A percentile compares a stretch with the other conserved stretches of the same genome.
These are phyloP conservation scores for Bombus waltoni DNA, from an alignment of 1,140 invertebrate species.

Conservation along the genomic window DNA sequence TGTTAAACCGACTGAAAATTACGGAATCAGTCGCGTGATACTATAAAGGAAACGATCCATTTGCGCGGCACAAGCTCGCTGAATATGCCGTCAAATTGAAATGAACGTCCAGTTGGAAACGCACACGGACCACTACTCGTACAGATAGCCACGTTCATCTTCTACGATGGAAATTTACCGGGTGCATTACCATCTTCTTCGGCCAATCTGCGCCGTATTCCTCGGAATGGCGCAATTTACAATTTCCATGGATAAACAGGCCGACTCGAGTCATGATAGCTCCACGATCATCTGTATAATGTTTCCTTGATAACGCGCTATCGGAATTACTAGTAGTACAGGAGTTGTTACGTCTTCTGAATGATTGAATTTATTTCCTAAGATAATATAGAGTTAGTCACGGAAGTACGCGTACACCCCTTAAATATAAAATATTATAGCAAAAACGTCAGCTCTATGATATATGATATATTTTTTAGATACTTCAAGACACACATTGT, in stretches of 20 bases:
- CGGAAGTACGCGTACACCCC: too few relatives aligned
- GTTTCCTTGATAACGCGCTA: background rate
- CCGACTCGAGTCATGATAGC: constrained; percentile 16
- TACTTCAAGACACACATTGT: too few relatives aligned
- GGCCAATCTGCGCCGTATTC: constrained; percentile 27
- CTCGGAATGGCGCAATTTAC: constrained; percentile 32
- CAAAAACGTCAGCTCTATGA: too few relatives aligned
- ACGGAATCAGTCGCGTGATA: constrained; percentile 42
- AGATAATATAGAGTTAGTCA: too few relatives aligned
- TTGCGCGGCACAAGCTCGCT: constrained; percentile 31
- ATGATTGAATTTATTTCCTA: too few relatives aligned
- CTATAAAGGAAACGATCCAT: constrained; percentile 53
- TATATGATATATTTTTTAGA: too few relatives aligned
- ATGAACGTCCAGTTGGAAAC: constrained; percentile 57
- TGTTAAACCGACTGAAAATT: constrained; percentile 47
- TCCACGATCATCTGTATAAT: background rate
- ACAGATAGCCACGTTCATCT: constrained; percentile 23
- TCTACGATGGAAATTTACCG: constrained; percentile 45
- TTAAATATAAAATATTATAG: too few relatives aligned
- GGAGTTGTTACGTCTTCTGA: background rate
- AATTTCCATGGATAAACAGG: constrained; percentile 46
- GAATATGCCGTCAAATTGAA: constrained; percentile 49
- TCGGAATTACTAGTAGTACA: background rate
- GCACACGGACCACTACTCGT: background rate
- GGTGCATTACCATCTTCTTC: constrained; percentile 43